These are phyloP conservation scores for Geococcyx californianus DNA, from an alignment of 2,113 vertebrate species.

Conservation along the genomic window DNA sequence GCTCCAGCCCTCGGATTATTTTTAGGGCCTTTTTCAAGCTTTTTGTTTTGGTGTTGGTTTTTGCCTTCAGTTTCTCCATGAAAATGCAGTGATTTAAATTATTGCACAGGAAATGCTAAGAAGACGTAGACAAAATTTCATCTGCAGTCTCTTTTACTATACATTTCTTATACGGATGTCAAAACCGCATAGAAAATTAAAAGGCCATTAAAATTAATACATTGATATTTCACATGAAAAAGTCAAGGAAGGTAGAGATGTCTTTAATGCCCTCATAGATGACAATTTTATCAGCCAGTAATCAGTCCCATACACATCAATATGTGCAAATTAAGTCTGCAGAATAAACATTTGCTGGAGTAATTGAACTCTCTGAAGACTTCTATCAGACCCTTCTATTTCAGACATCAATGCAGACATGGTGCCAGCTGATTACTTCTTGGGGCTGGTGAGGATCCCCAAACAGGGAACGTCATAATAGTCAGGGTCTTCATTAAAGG, in stretches of 20 bases:
- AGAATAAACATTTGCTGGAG: not conserved
- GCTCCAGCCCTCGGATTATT: too few species aligned
- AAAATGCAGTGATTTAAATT: not conserved
- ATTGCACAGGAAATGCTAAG: not conserved
- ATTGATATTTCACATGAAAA: not conserved
- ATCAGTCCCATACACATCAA: not conserved
- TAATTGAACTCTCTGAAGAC: not conserved
- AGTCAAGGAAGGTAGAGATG: not conserved
- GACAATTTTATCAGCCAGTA: not conserved
- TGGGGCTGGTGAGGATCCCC: not conserved
- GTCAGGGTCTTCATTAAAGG: not conserved
- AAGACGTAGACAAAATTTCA: not conserved
- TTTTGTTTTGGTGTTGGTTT: not conserved
- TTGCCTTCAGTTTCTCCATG: not conserved
- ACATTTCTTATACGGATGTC: not conserved
- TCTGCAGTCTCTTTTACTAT: not conserved
- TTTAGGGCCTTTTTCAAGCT: not conserved
- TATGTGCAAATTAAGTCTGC: not conserved
- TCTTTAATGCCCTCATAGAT: not conserved
- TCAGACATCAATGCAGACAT: accelerated
- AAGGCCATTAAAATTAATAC: not conserved
- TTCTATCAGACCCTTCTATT: not conserved
- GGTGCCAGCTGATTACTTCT: not conserved
- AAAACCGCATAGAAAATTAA: not conserved
- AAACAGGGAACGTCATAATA: too few species aligned